Conservation (phyloP, 1,140 invertebrate genomes). For the Zaprionus davidi region DNA sequence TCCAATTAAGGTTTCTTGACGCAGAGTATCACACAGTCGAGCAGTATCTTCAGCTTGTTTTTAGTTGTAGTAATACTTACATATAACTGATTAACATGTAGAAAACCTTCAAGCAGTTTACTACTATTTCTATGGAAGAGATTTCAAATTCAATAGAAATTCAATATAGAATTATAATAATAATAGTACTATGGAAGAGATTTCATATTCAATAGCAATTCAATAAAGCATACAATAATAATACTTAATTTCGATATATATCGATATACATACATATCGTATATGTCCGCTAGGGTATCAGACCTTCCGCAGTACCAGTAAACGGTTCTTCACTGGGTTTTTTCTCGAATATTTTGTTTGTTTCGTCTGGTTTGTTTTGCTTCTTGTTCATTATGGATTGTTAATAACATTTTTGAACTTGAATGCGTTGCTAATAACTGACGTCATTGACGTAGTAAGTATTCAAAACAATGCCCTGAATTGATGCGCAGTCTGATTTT, state of each 20-base stretch:
- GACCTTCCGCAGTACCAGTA: background rate
- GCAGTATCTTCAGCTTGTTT: background rate
- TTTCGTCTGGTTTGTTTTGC: background rate
- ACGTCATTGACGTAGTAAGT: slow-evolving; percentile 17
- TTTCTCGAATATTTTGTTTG: background rate
- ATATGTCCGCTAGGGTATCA: background rate
- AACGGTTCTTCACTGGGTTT: background rate
- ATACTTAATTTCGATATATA: background rate
- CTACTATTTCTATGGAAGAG: background rate
- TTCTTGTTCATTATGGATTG: slow-evolving; percentile 29
- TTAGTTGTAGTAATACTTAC: slow-evolving; percentile 4
- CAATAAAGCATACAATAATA: background rate
- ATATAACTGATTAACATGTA: background rate
- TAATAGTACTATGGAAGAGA: too few species aligned
- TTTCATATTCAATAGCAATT: too few species aligned
- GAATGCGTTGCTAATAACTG: slow-evolving; percentile 27
- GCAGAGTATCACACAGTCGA: background rate
- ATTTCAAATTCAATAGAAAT: background rate
- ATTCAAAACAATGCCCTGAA: slow-evolving; percentile 11
- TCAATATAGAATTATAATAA: background rate
- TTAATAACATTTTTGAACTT: slow-evolving; percentile 58
- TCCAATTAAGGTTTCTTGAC: too few species aligned
- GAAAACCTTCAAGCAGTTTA: background rate
- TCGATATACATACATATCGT: background rate
- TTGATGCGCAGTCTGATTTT: background rate